Base-by-base conservation (phyloP, 2,888 invertebrate species). In the Plagodis dolabraria region DNA sequence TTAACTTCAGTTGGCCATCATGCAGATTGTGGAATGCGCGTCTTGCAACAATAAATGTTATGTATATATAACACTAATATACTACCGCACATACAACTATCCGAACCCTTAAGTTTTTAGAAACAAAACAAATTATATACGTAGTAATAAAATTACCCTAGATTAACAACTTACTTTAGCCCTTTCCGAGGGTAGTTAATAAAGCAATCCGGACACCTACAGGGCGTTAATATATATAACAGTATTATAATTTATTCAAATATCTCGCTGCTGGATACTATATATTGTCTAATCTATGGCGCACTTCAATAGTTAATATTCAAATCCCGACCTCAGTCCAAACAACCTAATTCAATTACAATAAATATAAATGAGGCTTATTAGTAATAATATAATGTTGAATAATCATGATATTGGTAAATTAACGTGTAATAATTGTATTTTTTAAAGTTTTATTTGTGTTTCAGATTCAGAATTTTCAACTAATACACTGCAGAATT, bases 121-220 rank as follows among this genome's bases (percentile, higher is more conserved):
- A 9, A 43, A 49, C 11, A 38, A 38, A 42, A 35, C 51, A 5
- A 47, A 45, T 33, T n/a, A 42, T 53, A 58, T 53, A 48, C 49
- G 49, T 53, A 53, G 58, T 53, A 58, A 58, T 58, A 49, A 58
- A 58, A 48, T 58, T 45, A 53, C 53, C 53, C 38, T 45, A 53
- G 45, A 58, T 58, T 53, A 53, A 58, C 53, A 53, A 58, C 44
- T 52, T 47, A 38, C 36, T n/a, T n/a, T n/a, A n/a, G 47, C 53
- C 48, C 48, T 48, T 12, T 45, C 48, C 36, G 22, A 35, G 48
- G 53, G 42, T 48, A 50, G 50, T 59, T 50, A 53, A 53, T 59
- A 50, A 59, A 36, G 50, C 33, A 58, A 50, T 7, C 34, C 48
- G 46, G 42, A 49, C 50, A 53, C 58, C 43, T 43, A 43, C 43